Conservation (phyloP, 2,113 vertebrate genomes). For the Pitta sordida region DNA sequence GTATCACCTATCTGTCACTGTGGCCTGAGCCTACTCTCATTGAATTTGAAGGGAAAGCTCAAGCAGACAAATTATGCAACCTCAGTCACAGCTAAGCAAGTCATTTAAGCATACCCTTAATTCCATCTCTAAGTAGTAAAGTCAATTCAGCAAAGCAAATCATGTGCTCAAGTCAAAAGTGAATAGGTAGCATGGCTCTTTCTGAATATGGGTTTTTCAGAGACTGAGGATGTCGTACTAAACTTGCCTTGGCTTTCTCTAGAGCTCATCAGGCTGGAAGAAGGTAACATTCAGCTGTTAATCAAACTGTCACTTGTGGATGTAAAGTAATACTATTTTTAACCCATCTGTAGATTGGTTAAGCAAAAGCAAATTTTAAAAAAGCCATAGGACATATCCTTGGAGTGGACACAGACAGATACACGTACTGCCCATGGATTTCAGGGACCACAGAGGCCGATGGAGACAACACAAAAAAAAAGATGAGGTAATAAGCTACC, state of each 20-base stretch:
- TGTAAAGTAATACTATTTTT: background rate
- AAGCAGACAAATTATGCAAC: background rate
- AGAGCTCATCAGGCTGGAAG: background rate
- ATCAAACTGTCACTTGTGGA: background rate
- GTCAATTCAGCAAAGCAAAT: constrained; percentile 18
- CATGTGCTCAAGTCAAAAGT: background rate
- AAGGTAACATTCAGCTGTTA: background rate
- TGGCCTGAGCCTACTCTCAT: background rate
- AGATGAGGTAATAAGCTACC: background rate
- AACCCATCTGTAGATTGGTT: background rate
- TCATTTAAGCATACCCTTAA: background rate
- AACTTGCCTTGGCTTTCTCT: background rate
- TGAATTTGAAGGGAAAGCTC: background rate
- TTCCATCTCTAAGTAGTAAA: background rate
- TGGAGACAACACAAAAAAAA: background rate
- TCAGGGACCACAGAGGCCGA: background rate
- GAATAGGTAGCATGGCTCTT: background rate
- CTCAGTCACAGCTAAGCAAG: constrained; percentile 20
- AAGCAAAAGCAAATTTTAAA: background rate
- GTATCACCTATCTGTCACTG: background rate
- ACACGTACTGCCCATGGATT: background rate
- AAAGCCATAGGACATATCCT: background rate
- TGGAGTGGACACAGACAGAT: background rate
- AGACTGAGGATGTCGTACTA: background rate
- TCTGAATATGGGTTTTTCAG: background rate